Evolutionary conservation across 2,797 vertebrate genomes (phyloP), one percentile per base, ranked within the genome.

Genomic region (Craterocephalus amniculus): DNA sequence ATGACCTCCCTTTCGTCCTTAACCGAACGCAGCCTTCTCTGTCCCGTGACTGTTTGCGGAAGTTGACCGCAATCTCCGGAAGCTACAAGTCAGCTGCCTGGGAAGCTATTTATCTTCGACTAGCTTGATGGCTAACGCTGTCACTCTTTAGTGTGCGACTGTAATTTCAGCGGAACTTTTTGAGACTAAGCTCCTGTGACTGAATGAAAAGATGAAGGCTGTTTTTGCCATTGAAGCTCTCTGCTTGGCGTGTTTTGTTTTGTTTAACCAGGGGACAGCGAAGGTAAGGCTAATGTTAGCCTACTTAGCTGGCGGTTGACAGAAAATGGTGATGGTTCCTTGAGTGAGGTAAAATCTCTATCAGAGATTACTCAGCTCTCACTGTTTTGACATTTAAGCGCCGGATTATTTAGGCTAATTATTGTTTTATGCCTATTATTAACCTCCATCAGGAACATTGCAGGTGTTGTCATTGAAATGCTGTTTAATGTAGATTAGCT

Each of bases 251-350:
- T 91, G 88, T 81, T 89, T 91, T 61, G 62, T 90, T 51, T 56
- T 92, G 36, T 76, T 89, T 29, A 79, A 73, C 75, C 80, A 89
- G 84, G 87, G 83, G 63, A 76, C 90, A 78, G 90, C 90, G 34
- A 96, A 93, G 89, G 92, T 95, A 90, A 86, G 80, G 76, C 81
- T 84, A 63, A 60, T 24, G 66, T n/a, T 83, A 83, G 70, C 79
- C 27, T 6, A 16, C 40, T 29, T 63, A 71, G 83, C 72, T 79
- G 16, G 62, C 29, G 16, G 48, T 11, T 10, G 3, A 43, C 3
- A 54, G 35, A 38, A 63, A 72, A 74, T 54, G 2, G 16, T 67
- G 16, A 57, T 58, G 54, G n/a, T 16, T 10, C n/a, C n/a, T 57
- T 0, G n/a, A 34, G 0, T 57, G 7, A 69, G 58, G 18, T 20